These are phyloP conservation scores for Chlorodrepanis virens DNA, from an alignment of 2,113 vertebrate genomes.

Conservation along the genomic window DNA sequence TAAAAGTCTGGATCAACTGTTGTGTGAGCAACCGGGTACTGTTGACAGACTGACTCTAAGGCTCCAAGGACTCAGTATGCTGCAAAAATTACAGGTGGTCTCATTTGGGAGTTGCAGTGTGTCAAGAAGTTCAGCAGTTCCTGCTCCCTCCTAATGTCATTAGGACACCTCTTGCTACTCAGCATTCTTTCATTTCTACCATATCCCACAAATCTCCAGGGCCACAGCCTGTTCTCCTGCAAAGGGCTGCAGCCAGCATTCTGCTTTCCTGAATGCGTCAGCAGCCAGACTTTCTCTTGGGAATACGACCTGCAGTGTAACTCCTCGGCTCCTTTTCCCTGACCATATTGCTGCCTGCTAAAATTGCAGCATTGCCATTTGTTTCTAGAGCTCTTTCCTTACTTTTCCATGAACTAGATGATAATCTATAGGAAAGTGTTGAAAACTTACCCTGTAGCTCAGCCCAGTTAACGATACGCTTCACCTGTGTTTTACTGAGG, in stretches of 20 bases:
- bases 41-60: not conserved
- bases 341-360: not conserved
- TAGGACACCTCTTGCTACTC: not conserved
- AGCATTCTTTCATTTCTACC: not conserved
- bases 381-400: not conserved
- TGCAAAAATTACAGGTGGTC: not conserved
- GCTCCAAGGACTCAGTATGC: not conserved
- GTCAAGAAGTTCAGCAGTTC: not conserved
- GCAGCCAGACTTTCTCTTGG: not conserved
- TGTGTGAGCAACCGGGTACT: not conserved
- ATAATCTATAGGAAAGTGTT: constrained; percentile 48
- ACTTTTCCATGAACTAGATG: constrained; percentile 33
- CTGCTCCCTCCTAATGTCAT: not conserved
- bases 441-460: constrained; percentile 33
- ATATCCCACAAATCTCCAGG: not conserved
- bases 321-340: not conserved
- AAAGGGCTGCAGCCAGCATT: not conserved
- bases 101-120: not conserved
- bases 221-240: not conserved
- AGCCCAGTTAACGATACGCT: not conserved
- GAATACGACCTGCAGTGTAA: not conserved
- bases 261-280: not conserved
- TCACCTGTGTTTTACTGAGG: not conserved
- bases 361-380: not conserved
- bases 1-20: not conserved